Evolutionary conservation across 2,797 vertebrate genomes (phyloP), one percentile per base, ranked within the genome.

Genomic region (Pseudochaenichthys georgianus): DNA sequence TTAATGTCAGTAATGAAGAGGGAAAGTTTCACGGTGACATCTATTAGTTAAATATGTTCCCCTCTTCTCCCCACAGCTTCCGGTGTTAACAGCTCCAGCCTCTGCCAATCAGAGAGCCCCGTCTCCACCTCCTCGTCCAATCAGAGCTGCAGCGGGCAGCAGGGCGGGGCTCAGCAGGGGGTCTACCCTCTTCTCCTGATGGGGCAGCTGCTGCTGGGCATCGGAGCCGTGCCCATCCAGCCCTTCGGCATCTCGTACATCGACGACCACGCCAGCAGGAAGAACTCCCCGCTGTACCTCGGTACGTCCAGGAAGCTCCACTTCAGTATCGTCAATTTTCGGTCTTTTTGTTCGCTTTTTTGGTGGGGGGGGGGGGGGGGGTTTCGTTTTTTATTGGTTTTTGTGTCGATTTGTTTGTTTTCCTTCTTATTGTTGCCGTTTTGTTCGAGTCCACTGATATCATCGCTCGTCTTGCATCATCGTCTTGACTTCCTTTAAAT

Each of bases 161-260:
- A 85, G 0, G 83, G 69, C 19, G 34, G 17, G 13, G 78, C 77
- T 63, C 94, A 94, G 57, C 59, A 87, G 1, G 64, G 83, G 0
- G 91, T 96, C 1, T 95, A 97, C 58, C 94, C 95, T 0, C 78
- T 98, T 13, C 94, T 99, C 87, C 95, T 99, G 2, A 0, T 94
- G 0, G 97, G 96, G 0, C 98, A 99, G 92, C 93, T 94, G 0
- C 92, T 99, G 65, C 93, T 98, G 6, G 98, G 98, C 0, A 88
- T 99, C 0, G 97, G 95, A 0, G 87, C 94, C 0, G 97, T 99
- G 19, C 98, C 98, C 82, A 98, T 99, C 62, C 98, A 99, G 70
- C 98, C 98, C 5, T 99, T 98, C 0, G 98, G 98, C 0, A 98
- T 99, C 92, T 99, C 98, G 62, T 99, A 98, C 90, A 97, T 99